Evolutionary conservation across 2,113 vertebrate genomes (phyloP).

Genomic region (Jaculus jaculus): DNA sequence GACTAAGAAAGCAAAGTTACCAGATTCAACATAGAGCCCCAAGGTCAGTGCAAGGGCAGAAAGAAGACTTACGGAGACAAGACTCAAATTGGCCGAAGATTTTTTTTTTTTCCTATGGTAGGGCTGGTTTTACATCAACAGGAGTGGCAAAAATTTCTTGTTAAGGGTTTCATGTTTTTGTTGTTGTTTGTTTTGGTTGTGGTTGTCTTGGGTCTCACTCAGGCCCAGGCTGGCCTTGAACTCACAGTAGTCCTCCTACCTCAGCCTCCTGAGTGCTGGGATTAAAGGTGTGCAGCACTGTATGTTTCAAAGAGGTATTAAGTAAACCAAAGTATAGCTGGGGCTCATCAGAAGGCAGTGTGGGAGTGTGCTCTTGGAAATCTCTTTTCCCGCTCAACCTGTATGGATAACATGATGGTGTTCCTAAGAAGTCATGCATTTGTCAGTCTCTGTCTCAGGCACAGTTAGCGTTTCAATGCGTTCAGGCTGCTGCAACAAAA

Average conservation of each 20-base stretch:
- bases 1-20: background rate
- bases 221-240: background rate
- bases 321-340: background rate
- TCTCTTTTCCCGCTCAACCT: background rate
- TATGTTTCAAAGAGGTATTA: conserved; percentile 36
- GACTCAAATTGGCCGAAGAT: background rate
- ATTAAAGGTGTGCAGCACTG: background rate
- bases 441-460: background rate
- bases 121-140: background rate
- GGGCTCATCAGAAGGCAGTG: background rate
- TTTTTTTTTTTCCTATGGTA: background rate
- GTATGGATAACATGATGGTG: background rate
- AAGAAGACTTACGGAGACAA: background rate
- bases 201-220: background rate
- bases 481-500: background rate
- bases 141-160: background rate
- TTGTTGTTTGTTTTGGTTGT: background rate
- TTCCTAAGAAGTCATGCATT: conserved; percentile 14
- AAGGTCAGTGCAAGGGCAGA: background rate
- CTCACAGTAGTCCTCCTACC: background rate
- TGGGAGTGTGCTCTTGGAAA: background rate
- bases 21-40: background rate
- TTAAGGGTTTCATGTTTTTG: too few species aligned
- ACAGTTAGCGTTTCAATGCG: background rate
- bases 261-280: background rate